phyloP scores from a whole-genome alignment of 2,888 invertebrate species.

The Arctia plantaginis region DNA sequence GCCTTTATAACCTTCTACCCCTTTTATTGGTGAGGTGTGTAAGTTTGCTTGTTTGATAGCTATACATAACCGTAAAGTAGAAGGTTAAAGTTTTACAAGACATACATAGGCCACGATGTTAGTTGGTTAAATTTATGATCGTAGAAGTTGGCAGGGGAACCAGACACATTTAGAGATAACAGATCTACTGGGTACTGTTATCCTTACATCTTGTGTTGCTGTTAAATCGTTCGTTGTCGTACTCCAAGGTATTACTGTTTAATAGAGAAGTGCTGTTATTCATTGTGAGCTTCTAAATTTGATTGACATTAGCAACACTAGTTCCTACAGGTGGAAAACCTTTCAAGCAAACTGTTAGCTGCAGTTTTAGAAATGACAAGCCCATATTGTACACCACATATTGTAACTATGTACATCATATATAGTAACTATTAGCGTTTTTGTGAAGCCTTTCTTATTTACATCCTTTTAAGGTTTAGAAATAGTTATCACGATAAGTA shows the following conservation, averaged over 20 bases:
- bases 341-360: not conserved
- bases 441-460: not conserved
- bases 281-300: not conserved
- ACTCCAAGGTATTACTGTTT: not conserved
- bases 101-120: conserved; percentile 6
- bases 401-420: no score
- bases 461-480: not conserved
- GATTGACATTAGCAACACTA: not conserved
- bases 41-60: not conserved
- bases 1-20: not conserved
- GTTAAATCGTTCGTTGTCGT: not conserved
- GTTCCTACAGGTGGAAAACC: not conserved
- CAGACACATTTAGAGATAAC: conserved; percentile 6
- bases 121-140: conserved; percentile 8
- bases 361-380: not conserved
- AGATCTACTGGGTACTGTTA: conserved; percentile 4
- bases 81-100: conserved; percentile 4
- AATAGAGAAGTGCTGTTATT: not conserved
- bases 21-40: not conserved
- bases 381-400: not conserved
- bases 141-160: conserved; percentile 6
- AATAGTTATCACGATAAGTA: not conserved
- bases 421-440: not conserved
- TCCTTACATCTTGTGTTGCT: not conserved
- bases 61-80: not conserved